Percentiles rank a stretch among this genome's conserved stretches.
Evolutionary conservation across 2,797 vertebrate genomes (phyloP).

Genomic region (Denticeps clupeoides): DNA sequence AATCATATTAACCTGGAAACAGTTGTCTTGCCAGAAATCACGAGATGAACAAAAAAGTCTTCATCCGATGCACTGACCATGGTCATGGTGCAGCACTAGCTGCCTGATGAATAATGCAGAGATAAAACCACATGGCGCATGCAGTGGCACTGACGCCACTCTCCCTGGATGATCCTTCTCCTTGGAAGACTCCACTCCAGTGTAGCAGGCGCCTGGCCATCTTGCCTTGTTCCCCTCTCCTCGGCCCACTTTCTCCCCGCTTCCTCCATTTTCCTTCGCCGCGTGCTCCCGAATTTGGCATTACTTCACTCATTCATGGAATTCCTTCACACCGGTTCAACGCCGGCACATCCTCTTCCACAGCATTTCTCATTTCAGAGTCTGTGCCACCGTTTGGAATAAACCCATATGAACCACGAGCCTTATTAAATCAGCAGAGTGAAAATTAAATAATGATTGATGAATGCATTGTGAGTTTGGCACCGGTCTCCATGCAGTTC

Average conservation of each 20-base stretch:
- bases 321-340: neutral
- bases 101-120: conserved; percentile 19
- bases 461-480: conserved; percentile 7
- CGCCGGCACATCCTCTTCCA: neutral
- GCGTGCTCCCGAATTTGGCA: no score
- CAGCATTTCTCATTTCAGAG: neutral
- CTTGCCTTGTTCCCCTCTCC: no score
- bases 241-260: no score
- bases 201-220: no score
- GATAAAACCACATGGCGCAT: neutral
- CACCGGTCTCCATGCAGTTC: neutral
- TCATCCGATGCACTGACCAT: conserved; percentile 14
- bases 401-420: neutral
- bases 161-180: no score
- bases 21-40: no score
- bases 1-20: no score
- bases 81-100: conserved; percentile 10
- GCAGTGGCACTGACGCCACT: no score
- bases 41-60: no score
- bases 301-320: conserved; percentile 2
- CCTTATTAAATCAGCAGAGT: neutral
- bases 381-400: neutral
- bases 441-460: conserved; percentile 12
- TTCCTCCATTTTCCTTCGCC: no score
- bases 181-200: no score